A percentile compares a stretch with the other conserved stretches of the same genome.
Evolutionary conservation across 2,888 invertebrate species (phyloP).

Genomic region (Drosophila multiciliata): DNA sequence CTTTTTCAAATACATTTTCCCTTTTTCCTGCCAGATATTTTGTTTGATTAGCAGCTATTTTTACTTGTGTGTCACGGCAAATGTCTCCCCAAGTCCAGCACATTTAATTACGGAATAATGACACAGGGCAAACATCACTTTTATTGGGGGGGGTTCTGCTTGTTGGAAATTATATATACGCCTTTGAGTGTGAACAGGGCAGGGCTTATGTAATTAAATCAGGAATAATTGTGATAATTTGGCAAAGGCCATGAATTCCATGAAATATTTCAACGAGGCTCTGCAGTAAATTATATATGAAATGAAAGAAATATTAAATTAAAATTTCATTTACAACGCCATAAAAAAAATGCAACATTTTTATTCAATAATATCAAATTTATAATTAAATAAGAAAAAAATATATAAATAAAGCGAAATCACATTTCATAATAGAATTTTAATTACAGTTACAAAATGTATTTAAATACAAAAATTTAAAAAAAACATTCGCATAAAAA

Average conservation of each 20-base stretch:
- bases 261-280: neutral
- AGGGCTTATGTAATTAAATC: slow-evolving; percentile 44
- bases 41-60: slow-evolving; percentile 73
- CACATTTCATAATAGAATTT: neutral
- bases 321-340: neutral
- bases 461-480: neutral
- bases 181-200: slow-evolving; percentile 42
- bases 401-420: neutral
- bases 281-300: neutral
- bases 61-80: slow-evolving; percentile 50
- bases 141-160: slow-evolving; percentile 3
- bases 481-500: neutral
- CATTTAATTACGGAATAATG: slow-evolving; percentile 76
- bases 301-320: neutral
- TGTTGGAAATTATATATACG: slow-evolving; percentile 25
- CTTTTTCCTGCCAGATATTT: slow-evolving; percentile 50
- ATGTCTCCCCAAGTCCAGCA: slow-evolving; percentile 28
- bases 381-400: neutral
- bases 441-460: neutral
- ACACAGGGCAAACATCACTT: slow-evolving; percentile 57
- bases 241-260: neutral
- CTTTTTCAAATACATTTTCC: slow-evolving; percentile 32
- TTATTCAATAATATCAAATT: neutral
- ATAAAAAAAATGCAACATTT: slow-evolving; percentile 14
- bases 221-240: neutral